Evolutionary conservation across 2,797 vertebrate species (phyloP).

Genomic region (Pteropus rufus): DNA sequence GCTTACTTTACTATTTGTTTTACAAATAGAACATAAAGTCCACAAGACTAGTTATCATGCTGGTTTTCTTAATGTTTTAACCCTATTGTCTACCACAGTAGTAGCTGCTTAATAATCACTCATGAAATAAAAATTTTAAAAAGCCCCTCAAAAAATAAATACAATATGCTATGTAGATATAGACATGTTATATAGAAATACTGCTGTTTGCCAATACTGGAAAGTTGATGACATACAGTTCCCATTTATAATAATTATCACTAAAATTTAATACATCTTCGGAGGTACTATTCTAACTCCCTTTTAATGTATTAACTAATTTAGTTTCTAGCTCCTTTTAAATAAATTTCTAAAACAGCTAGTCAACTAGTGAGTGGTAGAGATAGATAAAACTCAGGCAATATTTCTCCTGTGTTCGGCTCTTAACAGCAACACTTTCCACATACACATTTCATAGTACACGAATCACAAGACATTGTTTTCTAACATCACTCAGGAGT

Average conservation of each 20-base stretch:
- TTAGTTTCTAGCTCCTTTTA: background rate
- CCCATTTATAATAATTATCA: background rate
- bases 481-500: background rate
- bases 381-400: background rate
- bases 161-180: background rate
- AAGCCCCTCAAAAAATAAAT: background rate
- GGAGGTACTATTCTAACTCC: background rate
- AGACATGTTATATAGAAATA: background rate
- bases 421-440: background rate
- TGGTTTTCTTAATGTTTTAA: background rate
- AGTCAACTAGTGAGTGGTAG: background rate
- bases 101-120: background rate
- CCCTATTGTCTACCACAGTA: background rate
- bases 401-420: background rate
- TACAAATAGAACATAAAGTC: background rate
- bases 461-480: background rate
- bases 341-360: background rate
- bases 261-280: background rate
- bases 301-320: background rate
- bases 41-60: background rate
- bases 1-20: background rate
- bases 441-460: background rate
- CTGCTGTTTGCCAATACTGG: background rate
- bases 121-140: background rate
- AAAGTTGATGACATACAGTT: background rate